Conservation (phyloP, 2,797 vertebrate genomes). For the Manis javanica region DNA sequence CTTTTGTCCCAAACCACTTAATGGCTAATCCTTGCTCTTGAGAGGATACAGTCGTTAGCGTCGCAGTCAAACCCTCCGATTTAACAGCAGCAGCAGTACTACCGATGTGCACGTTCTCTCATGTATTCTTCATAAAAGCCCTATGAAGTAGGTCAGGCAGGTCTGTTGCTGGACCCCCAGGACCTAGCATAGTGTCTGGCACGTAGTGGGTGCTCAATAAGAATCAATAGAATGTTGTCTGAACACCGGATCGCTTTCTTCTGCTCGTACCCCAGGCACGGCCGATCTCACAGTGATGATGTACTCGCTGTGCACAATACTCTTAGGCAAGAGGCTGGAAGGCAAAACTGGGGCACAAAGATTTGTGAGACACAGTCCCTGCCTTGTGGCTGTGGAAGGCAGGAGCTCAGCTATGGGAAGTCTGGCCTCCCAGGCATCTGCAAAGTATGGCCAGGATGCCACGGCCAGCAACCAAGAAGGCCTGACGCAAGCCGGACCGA, state of each 20-base stretch:
- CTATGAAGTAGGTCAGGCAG: not conserved
- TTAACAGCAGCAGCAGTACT: not conserved
- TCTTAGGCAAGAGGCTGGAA: not conserved
- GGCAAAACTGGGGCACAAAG: not conserved
- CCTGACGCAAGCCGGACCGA: not conserved
- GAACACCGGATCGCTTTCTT: not conserved
- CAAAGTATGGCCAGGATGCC: too few species aligned
- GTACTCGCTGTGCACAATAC: rapidly evolving
- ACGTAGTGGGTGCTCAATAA: not conserved
- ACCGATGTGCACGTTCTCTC: not conserved
- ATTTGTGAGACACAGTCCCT: too few species aligned
- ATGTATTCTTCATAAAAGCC: not conserved
- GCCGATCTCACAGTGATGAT: not conserved
- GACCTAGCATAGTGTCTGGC: not conserved
- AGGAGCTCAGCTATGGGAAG: not conserved
- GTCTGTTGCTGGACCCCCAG: not conserved
- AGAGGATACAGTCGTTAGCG: not conserved
- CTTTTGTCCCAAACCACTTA: not conserved
- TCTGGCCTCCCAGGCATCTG: not conserved
- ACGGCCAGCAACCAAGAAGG: not conserved
- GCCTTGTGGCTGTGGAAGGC: not conserved
- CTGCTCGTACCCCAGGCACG: not conserved
- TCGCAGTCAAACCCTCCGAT: not conserved
- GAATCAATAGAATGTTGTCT: not conserved
- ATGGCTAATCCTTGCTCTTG: not conserved